phyloP scores from a whole-genome alignment of 2,113 vertebrate species.

The Gulo gulo region DNA sequence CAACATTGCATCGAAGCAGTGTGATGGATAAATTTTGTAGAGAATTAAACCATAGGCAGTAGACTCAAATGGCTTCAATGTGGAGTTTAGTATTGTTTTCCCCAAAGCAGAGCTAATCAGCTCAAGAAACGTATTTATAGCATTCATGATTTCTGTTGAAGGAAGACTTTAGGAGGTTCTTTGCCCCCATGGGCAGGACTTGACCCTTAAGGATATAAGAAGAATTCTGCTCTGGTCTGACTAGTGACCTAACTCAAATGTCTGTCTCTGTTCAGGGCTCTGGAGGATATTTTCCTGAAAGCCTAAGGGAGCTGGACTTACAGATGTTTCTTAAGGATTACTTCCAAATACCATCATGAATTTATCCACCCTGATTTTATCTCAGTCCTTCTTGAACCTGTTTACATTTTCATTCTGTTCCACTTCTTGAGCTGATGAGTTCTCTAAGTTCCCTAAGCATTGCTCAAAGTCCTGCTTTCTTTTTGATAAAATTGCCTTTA shows the following conservation, averaged over 20 bases:
- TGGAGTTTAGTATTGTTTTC: conserved; percentile 32
- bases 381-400: conserved; percentile 47
- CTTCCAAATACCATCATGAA: conserved; percentile 38
- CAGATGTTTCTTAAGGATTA: conserved; percentile 54
- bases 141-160: conserved; percentile 41
- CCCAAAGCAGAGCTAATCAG: conserved; percentile 3
- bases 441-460: conserved; percentile 38
- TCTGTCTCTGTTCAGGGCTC: conserved; percentile 41
- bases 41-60: conserved; percentile 10
- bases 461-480: conserved; percentile 34
- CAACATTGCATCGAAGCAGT: not conserved
- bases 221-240: conserved; percentile 37
- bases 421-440: conserved; percentile 46
- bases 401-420: conserved; percentile 65
- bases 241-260: not conserved
- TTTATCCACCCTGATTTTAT: conserved; percentile 62
- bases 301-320: conserved; percentile 37
- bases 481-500: conserved; percentile 59
- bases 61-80: not conserved
- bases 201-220: conserved; percentile 31
- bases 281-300: conserved; percentile 45
- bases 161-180: conserved; percentile 12
- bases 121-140: conserved; percentile 33
- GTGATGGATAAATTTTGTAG: not conserved
- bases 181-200: not conserved